Evolutionary conservation across 2,888 invertebrate genomes (phyloP).

Genomic region (Drosophila setosimentum): DNA sequence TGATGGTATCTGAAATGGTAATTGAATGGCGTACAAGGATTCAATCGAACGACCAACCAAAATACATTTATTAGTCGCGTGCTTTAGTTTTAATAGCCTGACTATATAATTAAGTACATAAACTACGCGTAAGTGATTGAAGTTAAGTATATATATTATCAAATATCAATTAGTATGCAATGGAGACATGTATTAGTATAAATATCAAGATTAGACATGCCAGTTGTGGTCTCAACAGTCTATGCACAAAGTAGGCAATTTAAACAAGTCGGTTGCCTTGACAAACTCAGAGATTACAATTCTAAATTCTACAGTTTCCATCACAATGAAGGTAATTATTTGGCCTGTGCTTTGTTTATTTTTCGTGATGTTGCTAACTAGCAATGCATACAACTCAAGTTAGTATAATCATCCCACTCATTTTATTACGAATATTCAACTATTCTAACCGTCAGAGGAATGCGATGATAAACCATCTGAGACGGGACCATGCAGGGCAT

Average conservation of each 20-base stretch:
- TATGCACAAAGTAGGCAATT: background rate
- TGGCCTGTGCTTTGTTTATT: background rate
- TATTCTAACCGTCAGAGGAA: slow-evolving; percentile 17
- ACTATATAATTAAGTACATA: background rate
- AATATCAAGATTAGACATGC: background rate
- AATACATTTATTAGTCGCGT: background rate
- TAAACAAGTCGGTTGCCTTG: background rate
- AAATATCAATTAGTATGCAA: background rate
- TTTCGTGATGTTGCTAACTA: background rate
- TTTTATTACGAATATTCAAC: background rate
- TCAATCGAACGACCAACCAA: slow-evolving; percentile 4
- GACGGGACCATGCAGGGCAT: slow-evolving; percentile 52
- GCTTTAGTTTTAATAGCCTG: background rate
- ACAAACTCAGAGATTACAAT: background rate
- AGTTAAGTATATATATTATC: background rate
- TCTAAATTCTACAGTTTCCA: background rate
- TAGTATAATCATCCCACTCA: background rate
- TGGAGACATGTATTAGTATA: background rate
- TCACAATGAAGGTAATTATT: slow-evolving; percentile 6
- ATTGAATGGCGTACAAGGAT: slow-evolving; percentile 38
- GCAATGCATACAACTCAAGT: slow-evolving; percentile 25
- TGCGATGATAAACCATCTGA: slow-evolving; percentile 53
- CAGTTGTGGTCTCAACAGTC: background rate
- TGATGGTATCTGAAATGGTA: slow-evolving; percentile 41
- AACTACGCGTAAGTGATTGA: background rate